Conservation (phyloP, 2,113 vertebrate genomes). For the Brienomyrus brachyistius region DNA sequence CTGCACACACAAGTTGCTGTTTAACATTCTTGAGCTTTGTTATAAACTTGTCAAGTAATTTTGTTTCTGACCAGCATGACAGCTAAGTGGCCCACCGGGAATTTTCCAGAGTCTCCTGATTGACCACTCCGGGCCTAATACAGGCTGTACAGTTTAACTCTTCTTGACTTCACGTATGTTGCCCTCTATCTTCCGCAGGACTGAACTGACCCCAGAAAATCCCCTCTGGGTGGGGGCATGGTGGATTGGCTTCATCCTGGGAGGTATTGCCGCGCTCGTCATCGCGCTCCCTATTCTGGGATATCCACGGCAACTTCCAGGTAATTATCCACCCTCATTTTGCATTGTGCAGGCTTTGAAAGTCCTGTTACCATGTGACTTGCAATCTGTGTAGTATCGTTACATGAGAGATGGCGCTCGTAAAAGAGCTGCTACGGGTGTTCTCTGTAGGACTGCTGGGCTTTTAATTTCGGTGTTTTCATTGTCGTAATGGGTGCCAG, state of each 20-base stretch:
- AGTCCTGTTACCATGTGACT: not conserved
- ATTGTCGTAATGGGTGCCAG: constrained; percentile 45
- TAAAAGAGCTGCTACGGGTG: not conserved
- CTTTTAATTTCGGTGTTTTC: not conserved
- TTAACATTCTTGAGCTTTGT: not conserved
- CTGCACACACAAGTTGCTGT: not conserved
- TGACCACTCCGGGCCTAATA: not conserved
- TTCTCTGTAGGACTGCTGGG: not conserved
- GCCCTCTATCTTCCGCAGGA: constrained; percentile 39
- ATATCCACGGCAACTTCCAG: constrained; percentile 83
- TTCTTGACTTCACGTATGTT: not conserved
- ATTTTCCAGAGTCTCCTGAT: not conserved
- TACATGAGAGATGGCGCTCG: not conserved
- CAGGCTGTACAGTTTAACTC: not conserved
- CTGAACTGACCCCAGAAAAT: constrained; percentile 72
- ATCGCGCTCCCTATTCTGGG: constrained; percentile 80
- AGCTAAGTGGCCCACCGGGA: not conserved
- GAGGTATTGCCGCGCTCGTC: constrained; percentile 70
- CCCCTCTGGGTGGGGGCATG: constrained; percentile 90
- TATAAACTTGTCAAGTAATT: not conserved
- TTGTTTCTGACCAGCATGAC: not conserved
- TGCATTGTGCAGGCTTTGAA: not conserved
- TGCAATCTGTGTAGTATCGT: not conserved
- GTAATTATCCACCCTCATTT: constrained; percentile 41
- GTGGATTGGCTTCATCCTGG: constrained; percentile 88